Evolutionary conservation across 2,888 invertebrate genomes (phyloP).

Genomic region (Liodrosophila aerea): DNA sequence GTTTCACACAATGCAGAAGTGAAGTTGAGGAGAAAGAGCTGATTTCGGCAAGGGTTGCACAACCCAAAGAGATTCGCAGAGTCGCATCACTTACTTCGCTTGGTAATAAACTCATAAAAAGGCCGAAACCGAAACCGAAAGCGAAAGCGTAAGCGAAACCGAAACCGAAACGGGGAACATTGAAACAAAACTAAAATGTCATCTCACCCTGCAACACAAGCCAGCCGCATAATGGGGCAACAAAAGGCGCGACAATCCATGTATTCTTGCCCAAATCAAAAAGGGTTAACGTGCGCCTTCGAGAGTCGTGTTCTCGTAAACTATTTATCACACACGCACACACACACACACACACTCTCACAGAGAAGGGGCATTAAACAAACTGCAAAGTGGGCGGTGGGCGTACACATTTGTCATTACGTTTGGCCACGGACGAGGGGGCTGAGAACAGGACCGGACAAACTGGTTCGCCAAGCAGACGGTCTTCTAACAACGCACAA

Average conservation of each 20-base stretch:
- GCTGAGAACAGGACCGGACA: slow-evolving; percentile 29
- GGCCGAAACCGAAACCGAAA: slow-evolving; percentile 43
- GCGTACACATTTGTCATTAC: slow-evolving; percentile 73
- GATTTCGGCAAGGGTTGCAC: slow-evolving; percentile 45
- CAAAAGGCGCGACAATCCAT: slow-evolving; percentile 49
- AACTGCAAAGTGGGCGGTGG: slow-evolving; percentile 62
- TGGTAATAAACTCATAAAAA: slow-evolving; percentile 77
- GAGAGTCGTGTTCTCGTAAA: slow-evolving; percentile 21
- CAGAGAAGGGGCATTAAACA: background rate
- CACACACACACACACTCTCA: slow-evolving; percentile 17
- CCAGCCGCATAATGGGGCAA: slow-evolving; percentile 67
- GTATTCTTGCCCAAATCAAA: slow-evolving; percentile 15
- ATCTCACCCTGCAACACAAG: slow-evolving; percentile 64
- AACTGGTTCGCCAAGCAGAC: slow-evolving; percentile 47
- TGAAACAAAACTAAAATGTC: slow-evolving; percentile 75
- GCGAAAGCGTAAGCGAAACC: slow-evolving; percentile 43
- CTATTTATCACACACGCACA: slow-evolving; percentile 48
- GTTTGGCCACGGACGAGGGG: slow-evolving; percentile 29
- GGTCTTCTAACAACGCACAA: slow-evolving; percentile 47
- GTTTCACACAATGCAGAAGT: slow-evolving; percentile 36
- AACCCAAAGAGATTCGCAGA: slow-evolving; percentile 25
- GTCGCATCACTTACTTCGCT: slow-evolving; percentile 54
- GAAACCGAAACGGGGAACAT: slow-evolving; percentile 55
- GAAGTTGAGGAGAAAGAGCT: slow-evolving; percentile 6
- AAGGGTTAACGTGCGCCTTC: slow-evolving; percentile 44